phyloP scores from a whole-genome alignment of 2,113 vertebrate genomes.

The Sceloporus tristichus region DNA sequence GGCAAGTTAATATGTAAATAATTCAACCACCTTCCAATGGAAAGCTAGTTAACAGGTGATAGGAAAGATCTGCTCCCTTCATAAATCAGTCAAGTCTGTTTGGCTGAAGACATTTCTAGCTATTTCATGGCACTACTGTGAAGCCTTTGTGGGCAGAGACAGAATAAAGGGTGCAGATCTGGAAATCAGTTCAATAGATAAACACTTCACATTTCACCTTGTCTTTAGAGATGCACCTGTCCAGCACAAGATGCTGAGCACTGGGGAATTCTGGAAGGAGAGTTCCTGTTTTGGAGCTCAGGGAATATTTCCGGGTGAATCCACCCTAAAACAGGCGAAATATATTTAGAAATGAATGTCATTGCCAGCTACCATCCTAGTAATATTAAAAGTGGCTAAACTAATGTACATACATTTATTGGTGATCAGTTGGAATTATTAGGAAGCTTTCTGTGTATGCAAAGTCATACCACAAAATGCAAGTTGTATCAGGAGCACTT shows the following conservation, averaged over 20 bases:
- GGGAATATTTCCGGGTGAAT: conserved; percentile 97
- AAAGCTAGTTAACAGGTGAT: conserved; percentile 75
- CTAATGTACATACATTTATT: neutral
- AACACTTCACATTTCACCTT: conserved; percentile 84
- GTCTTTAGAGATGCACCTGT: conserved; percentile 91
- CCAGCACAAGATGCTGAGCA: conserved; percentile 93
- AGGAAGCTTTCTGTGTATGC: neutral
- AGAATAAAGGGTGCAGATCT: conserved; percentile 66
- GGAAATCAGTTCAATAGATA: conserved; percentile 60
- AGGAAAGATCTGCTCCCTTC: conserved; percentile 75
- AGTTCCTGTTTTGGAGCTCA: conserved; percentile 98
- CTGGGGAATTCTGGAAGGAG: conserved; percentile 96
- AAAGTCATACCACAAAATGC: neutral
- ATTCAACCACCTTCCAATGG: conserved; percentile 77
- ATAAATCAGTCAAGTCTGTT: conserved; percentile 83
- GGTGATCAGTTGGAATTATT: neutral
- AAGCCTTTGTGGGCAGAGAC: conserved; percentile 68
- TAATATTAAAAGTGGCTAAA: neutral
- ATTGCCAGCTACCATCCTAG: conserved; percentile 25
- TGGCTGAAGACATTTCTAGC: conserved; percentile 78
- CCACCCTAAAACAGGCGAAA: conserved; percentile 85
- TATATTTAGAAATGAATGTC: conserved; percentile 33
- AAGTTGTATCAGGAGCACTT: neutral
- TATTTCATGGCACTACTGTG: conserved; percentile 74
- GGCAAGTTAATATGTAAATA: conserved; percentile 81